phyloP scores from a whole-genome alignment of 1,140 invertebrate species.

The Danaus plexippus region DNA sequence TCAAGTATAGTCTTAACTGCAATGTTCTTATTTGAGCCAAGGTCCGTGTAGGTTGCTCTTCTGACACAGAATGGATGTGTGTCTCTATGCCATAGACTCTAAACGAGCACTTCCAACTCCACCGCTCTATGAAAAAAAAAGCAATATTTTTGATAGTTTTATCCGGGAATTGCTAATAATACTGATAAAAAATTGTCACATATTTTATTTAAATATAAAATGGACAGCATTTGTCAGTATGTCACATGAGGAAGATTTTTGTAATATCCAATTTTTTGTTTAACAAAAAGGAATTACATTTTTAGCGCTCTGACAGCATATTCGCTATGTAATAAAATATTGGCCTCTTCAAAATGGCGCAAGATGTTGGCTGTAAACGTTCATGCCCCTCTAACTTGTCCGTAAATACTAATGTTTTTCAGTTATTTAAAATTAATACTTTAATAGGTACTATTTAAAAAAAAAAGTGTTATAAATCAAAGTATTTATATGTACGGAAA shows the following conservation, averaged over 20 bases:
- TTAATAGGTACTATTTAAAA: too few relatives aligned
- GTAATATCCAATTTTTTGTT: too few relatives aligned
- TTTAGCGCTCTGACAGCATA: background rate
- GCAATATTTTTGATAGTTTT: slow-evolving; percentile 1
- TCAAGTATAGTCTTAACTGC: background rate
- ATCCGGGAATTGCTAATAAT: slow-evolving; percentile 2
- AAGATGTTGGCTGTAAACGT: slow-evolving; percentile 31
- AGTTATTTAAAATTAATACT: too few relatives aligned
- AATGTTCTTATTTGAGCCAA: slow-evolving; percentile 31
- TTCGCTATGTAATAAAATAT: background rate
- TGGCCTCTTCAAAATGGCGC: slow-evolving; percentile 17
- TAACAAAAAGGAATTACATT: too few relatives aligned
- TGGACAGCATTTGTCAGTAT: too few relatives aligned
- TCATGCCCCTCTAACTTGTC: slow-evolving; percentile 45
- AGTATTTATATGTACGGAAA: too few relatives aligned
- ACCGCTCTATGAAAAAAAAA: background rate
- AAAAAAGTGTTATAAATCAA: too few relatives aligned
- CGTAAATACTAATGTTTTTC: slow-evolving; percentile 47
- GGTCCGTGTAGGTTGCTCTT: slow-evolving; percentile 49
- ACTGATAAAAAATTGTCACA: slow-evolving; percentile 4
- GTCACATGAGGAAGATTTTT: too few relatives aligned
- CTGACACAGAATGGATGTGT: slow-evolving; percentile 27
- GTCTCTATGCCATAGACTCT: slow-evolving; percentile 9
- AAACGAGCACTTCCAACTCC: slow-evolving; percentile 7
- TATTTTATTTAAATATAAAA: too few relatives aligned